phyloP scores from a whole-genome alignment of 2,797 vertebrate species.

The Toxotes lorentzi region DNA sequence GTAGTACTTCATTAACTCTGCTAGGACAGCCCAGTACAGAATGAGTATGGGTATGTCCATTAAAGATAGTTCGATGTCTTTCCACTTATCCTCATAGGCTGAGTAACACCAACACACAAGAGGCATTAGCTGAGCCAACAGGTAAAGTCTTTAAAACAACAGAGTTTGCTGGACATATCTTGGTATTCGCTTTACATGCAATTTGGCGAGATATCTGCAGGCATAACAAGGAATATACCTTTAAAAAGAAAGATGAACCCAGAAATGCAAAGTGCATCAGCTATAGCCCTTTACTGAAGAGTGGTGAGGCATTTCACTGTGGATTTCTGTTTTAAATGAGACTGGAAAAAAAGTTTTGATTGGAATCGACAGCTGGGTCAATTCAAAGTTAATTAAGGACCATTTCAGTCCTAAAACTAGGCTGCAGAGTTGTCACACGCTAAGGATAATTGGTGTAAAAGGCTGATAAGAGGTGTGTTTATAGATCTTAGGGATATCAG shows the following conservation, averaged over 20 bases:
- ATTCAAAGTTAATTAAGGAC: constrained; percentile 50
- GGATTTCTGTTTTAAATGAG: constrained; percentile 35
- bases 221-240: not conserved
- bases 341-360: constrained; percentile 24
- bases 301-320: not conserved
- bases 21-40: too few relatives aligned
- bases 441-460: constrained; percentile 55
- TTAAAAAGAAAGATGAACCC: not conserved
- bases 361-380: constrained; percentile 39
- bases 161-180: not conserved
- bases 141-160: too few relatives aligned
- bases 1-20: too few relatives aligned
- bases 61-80: too few relatives aligned
- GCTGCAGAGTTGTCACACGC: constrained; percentile 26
- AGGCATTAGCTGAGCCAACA: too few relatives aligned
- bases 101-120: too few relatives aligned
- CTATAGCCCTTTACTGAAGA: not conserved
- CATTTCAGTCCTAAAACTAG: constrained; percentile 25
- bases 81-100: too few relatives aligned
- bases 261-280: not conserved
- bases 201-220: not conserved
- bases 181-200: not conserved
- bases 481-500: constrained; percentile 41
- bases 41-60: too few relatives aligned
- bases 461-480: constrained; percentile 27